These are phyloP conservation scores for Labeo catla DNA, from an alignment of 2,113 vertebrate species.

Conservation along the genomic window DNA sequence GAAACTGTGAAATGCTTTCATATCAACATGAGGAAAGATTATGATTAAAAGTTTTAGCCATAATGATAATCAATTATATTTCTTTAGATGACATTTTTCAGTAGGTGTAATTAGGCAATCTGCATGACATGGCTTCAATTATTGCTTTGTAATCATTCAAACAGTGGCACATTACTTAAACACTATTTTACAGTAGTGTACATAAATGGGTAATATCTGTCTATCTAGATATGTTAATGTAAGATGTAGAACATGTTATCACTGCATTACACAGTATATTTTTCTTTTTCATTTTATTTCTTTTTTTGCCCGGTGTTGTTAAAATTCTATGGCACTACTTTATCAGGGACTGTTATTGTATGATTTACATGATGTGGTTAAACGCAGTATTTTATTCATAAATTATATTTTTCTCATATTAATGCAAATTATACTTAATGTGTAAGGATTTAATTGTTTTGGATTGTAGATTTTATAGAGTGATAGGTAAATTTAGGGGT, in stretches of 20 bases:
- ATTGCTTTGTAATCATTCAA: not conserved
- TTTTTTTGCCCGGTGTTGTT: slow-evolving; percentile 3
- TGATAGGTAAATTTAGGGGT: not conserved
- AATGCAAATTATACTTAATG: not conserved
- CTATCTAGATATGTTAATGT: not conserved
- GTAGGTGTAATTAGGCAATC: not conserved
- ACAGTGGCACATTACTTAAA: not conserved
- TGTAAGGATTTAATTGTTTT: not conserved
- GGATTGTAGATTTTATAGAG: not conserved
- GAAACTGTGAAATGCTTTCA: not conserved
- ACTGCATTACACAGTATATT: not conserved
- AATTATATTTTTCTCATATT: not conserved
- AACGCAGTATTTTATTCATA: not conserved
- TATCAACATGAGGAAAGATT: not conserved
- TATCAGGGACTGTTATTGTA: not conserved
- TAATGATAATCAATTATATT: not conserved
- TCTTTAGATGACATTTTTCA: not conserved
- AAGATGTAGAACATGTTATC: not conserved
- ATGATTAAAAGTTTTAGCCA: not conserved
- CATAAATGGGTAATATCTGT: not conserved
- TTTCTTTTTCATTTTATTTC: not conserved
- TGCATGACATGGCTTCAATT: not conserved
- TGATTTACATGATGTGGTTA: not conserved
- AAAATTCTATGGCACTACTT: not conserved
- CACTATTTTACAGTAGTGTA: not conserved